Conservation (phyloP, 2,888 invertebrate genomes). For the Idaea aversata region DNA sequence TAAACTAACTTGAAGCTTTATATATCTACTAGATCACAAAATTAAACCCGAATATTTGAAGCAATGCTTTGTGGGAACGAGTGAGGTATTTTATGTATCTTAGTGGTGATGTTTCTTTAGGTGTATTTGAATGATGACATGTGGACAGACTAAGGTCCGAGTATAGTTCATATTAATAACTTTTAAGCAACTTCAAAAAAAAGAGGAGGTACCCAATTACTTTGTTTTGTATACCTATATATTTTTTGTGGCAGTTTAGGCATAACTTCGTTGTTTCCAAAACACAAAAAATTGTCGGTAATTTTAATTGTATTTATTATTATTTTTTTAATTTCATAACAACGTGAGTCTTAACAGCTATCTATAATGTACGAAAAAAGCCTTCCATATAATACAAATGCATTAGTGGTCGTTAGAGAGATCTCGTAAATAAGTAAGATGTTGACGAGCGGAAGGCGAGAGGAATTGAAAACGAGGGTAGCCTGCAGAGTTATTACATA, state of each 20-base stretch:
- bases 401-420: slow-evolving; percentile 13
- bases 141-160: no score
- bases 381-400: background rate
- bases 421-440: slow-evolving; percentile 75
- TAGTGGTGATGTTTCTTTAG: no score
- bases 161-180: no score
- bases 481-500: slow-evolving; percentile 7
- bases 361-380: background rate
- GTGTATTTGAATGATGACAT: no score
- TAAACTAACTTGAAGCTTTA: background rate
- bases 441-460: slow-evolving; percentile 61
- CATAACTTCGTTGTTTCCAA: no score
- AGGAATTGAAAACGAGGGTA: slow-evolving; percentile 58
- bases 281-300: no score
- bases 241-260: no score
- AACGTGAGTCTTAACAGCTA: background rate
- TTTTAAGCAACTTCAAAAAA: no score
- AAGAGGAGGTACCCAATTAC: no score
- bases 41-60: background rate
- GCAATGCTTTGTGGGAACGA: background rate
- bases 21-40: background rate
- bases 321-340: background rate
- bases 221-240: no score
- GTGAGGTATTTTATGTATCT: no score
- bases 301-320: no score